These are phyloP conservation scores for Galleria mellonella DNA, from an alignment of 1,140 invertebrate species.

Conservation along the genomic window DNA sequence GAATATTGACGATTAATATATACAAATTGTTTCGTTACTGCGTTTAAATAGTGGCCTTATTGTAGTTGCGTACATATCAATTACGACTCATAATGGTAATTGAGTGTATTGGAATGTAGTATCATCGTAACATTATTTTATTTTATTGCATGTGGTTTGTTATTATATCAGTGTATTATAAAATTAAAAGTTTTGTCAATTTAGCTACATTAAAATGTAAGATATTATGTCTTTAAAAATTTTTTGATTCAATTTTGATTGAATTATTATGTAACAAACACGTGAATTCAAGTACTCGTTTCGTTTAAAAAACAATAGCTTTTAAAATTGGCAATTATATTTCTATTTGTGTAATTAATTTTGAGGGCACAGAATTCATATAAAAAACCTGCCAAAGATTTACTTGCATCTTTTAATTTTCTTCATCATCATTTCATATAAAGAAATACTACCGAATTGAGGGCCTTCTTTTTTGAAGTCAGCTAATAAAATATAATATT, in stretches of 20 bases:
- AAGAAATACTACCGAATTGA: too few relatives aligned
- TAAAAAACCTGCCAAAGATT: too few relatives aligned
- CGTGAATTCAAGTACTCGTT: too few relatives aligned
- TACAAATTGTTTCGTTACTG: slow-evolving; percentile 21
- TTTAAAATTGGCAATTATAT: too few relatives aligned
- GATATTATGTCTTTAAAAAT: background rate
- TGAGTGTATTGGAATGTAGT: slow-evolving; percentile 21
- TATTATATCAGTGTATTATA: background rate
- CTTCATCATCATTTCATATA: too few relatives aligned
- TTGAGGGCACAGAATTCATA: too few relatives aligned
- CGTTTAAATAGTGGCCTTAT: slow-evolving; percentile 22
- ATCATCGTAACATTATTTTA: slow-evolving; percentile 3
- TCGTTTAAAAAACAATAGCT: too few relatives aligned
- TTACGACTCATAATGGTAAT: slow-evolving; percentile 57
- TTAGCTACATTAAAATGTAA: background rate
- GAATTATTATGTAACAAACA: background rate
- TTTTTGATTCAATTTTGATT: background rate
- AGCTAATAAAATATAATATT: too few relatives aligned
- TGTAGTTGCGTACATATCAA: slow-evolving; percentile 54
- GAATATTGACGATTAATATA: slow-evolving; percentile 11
- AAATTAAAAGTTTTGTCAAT: background rate
- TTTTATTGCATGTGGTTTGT: background rate
- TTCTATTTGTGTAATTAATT: too few relatives aligned
- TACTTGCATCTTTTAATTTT: too few relatives aligned
- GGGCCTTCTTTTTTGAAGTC: too few relatives aligned